Conservation (phyloP, 2,113 vertebrate genomes). For the Aptenodytes patagonicus region DNA sequence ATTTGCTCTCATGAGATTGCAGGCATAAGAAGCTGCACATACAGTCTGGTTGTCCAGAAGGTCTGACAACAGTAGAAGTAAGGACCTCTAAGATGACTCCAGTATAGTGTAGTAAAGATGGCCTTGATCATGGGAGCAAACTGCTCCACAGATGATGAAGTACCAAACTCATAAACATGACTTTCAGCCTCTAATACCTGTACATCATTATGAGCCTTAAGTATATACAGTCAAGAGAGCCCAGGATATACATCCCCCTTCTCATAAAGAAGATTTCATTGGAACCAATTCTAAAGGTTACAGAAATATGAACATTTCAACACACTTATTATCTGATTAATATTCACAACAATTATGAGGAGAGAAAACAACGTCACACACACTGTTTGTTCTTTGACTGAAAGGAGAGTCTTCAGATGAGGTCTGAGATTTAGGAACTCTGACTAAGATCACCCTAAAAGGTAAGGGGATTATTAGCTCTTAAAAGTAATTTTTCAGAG, state of each 20-base stretch:
- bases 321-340: not conserved
- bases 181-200: not conserved
- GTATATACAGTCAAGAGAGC: not conserved
- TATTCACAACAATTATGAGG: not conserved
- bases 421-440: not conserved
- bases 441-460: not conserved
- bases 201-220: not conserved
- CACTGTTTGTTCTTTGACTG: not conserved
- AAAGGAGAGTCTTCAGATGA: not conserved
- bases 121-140: not conserved
- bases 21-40: not conserved
- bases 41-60: not conserved
- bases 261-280: not conserved
- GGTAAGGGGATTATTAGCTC: not conserved
- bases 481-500: not conserved
- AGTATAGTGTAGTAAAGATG: not conserved
- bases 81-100: not conserved
- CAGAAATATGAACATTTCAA: not conserved
- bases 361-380: not conserved
- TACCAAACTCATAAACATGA: not conserved
- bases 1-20: not conserved
- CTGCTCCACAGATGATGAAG: not conserved
- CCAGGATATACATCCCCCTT: not conserved
- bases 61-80: not conserved
- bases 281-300: not conserved